A percentile compares a stretch with the other conserved stretches of the same genome.
phyloP scores from a whole-genome alignment of 2,113 vertebrate genomes.

The Grus americana region DNA sequence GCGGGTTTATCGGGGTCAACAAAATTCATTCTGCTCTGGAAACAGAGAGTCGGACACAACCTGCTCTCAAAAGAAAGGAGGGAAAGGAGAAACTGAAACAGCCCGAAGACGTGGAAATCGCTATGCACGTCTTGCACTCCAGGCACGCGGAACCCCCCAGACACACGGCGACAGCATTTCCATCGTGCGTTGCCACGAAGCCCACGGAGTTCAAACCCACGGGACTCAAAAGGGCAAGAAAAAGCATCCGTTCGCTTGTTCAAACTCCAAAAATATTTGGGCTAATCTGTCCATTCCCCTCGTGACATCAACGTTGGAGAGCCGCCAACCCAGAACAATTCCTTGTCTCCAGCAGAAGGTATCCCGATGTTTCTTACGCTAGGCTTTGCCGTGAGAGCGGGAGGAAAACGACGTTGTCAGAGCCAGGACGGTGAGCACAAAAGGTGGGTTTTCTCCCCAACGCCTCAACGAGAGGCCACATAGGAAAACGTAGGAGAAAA shows the following conservation, averaged over 20 bases:
- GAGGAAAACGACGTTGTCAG: neutral
- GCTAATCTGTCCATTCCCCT: neutral
- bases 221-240: neutral
- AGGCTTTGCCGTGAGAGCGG: accelerated
- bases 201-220: neutral
- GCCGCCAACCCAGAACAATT: neutral
- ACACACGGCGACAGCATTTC: no score
- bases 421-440: neutral
- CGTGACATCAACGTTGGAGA: neutral
- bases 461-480: neutral
- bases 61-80: neutral
- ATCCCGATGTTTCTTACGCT: neutral
- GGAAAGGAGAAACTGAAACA: neutral
- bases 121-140: neutral
- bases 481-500: neutral
- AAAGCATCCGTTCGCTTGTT: neutral
- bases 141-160: neutral
- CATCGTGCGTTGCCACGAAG: neutral
- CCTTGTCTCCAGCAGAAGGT: neutral
- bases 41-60: neutral
- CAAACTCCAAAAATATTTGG: neutral
- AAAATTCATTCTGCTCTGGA: neutral
- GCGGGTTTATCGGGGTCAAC: neutral
- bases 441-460: neutral
- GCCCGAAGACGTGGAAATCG: neutral